Conservation (phyloP, 2,888 invertebrate genomes). For the Mythimna vitellina region DNA sequence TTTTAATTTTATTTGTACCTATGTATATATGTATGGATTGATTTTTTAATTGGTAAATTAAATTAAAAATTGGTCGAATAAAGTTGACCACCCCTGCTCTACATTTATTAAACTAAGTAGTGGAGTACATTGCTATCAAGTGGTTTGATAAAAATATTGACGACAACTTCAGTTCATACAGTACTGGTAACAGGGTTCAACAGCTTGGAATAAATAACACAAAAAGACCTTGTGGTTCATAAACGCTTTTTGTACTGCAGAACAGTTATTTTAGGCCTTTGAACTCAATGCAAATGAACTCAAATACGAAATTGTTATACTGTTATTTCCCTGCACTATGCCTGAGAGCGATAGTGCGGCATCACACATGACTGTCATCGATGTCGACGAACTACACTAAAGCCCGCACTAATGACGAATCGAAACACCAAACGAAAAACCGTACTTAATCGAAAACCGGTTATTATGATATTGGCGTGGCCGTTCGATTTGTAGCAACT, state of each 20-base stretch:
- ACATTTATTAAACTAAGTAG: no score
- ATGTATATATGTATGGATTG: no score
- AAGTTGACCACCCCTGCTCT: no score
- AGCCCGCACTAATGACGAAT: conserved; percentile 31
- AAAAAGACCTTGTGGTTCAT: not conserved
- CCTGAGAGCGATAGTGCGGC: not conserved
- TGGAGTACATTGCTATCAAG: no score
- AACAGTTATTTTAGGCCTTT: not conserved
- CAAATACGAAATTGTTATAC: conserved; percentile 24
- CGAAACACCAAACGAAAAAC: conserved; percentile 40
- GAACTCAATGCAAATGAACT: conserved; percentile 20
- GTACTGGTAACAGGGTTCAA: no score
- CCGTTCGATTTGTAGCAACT: conserved; percentile 31
- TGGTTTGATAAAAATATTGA: no score
- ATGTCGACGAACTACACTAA: conserved; percentile 42
- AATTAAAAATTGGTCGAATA: no score
- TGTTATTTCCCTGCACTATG: conserved; percentile 14
- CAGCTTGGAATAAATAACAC: no score
- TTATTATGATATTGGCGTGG: conserved; percentile 35
- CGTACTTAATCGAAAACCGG: conserved; percentile 42
- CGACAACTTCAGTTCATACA: no score
- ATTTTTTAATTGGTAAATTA: no score
- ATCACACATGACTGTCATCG: conserved; percentile 21
- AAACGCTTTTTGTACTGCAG: not conserved
- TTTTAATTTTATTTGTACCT: no score